phyloP scores from a whole-genome alignment of 2,113 vertebrate genomes.

The Trogon melanurus region DNA sequence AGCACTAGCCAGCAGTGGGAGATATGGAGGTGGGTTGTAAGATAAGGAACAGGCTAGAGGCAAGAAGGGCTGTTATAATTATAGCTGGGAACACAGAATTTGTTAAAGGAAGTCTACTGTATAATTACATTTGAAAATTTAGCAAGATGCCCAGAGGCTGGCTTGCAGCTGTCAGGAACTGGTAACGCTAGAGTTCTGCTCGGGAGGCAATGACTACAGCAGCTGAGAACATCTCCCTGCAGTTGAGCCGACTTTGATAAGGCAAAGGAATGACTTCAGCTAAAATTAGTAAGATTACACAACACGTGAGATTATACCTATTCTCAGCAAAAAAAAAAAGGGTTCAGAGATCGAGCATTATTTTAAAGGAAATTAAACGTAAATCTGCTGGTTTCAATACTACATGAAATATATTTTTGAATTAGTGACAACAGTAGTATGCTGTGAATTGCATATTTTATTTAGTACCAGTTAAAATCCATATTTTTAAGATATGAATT shows the following conservation, averaged over 20 bases:
- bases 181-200: slow-evolving; percentile 71
- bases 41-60: slow-evolving; percentile 78
- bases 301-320: background rate
- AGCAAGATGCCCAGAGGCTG: slow-evolving; percentile 83
- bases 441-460: background rate
- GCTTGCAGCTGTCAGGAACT: slow-evolving; percentile 81
- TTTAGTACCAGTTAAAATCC: background rate
- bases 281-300: background rate
- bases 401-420: background rate
- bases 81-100: slow-evolving; percentile 78
- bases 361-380: background rate
- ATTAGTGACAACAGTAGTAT: background rate
- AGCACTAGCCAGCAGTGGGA: slow-evolving; percentile 74
- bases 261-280: slow-evolving; percentile 19
- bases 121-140: slow-evolving; percentile 85
- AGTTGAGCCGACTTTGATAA: slow-evolving; percentile 10
- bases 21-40: slow-evolving; percentile 66
- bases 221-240: slow-evolving; percentile 37
- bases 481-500: background rate
- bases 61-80: slow-evolving; percentile 80
- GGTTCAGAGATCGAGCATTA: background rate
- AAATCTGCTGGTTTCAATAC: background rate
- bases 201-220: slow-evolving; percentile 53
- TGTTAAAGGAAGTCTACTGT: slow-evolving; percentile 84
- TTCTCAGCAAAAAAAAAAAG: background rate